Evolutionary conservation across 2,113 vertebrate genomes (phyloP).

Genomic region (Tupaia chinensis): DNA sequence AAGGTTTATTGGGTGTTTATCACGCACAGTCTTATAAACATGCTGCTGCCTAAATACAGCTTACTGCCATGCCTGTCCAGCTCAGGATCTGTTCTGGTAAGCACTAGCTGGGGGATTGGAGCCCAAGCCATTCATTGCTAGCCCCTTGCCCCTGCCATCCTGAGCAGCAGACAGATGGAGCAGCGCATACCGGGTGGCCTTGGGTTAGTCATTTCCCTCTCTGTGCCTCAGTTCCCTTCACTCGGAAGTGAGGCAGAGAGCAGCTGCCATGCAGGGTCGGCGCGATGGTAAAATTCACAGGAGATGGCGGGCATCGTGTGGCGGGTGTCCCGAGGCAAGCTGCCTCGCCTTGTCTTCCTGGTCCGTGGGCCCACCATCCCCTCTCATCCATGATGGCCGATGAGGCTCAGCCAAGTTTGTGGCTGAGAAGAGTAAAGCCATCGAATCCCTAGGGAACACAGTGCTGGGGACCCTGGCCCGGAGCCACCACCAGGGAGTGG

Average conservation of each 20-base stretch:
- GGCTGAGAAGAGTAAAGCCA: not conserved
- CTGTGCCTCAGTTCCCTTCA: not conserved
- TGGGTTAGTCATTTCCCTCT: not conserved
- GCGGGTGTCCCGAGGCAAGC: fast-evolving
- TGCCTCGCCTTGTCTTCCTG: not conserved
- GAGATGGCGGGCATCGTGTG: fast-evolving
- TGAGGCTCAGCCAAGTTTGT: not conserved
- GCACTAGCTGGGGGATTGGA: fast-evolving
- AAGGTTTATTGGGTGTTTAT: fast-evolving
- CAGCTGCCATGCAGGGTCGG: fast-evolving
- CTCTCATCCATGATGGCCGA: not conserved
- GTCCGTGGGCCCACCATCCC: not conserved
- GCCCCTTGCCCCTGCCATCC: not conserved
- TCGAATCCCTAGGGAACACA: not conserved
- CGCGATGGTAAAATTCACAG: fast-evolving
- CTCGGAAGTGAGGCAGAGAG: not conserved
- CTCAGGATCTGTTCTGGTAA: not conserved
- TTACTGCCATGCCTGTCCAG: fast-evolving
- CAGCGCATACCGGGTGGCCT: fast-evolving
- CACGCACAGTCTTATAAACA: fast-evolving
- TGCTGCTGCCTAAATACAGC: fast-evolving
- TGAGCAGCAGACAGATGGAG: no score
- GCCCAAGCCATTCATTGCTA: not conserved
- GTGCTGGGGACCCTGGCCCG: not conserved
- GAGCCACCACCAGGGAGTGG: not conserved